Evolutionary conservation across 2,888 invertebrate species (phyloP), one percentile per base, ranked within the genome.

Genomic region (Exocentrus adspersus): DNA sequence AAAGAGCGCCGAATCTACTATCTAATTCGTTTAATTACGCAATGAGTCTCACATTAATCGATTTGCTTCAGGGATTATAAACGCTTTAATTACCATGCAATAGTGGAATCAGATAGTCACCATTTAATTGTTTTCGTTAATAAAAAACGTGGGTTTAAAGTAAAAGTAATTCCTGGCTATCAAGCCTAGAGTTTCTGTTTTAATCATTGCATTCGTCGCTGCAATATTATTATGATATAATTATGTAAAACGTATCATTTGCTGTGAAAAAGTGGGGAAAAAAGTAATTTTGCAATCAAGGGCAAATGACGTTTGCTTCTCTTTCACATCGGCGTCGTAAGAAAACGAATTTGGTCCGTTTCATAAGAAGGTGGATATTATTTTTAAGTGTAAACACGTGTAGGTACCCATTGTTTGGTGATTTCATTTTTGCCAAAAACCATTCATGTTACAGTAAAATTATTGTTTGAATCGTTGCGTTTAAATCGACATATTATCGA

Each of bases 241-340:
- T 37, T 37, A 37, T 37, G 37, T 37, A 37, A 37, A 37, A 37
- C n/a, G n/a, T 37, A 37, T 37, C 12, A 37, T 37, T 37, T 37
- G n/a, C 12, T 12, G 6, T 12, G 3, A 37, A 37, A 37, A 37
- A 12, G n/a, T 1, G 37, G 7, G 30, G 7, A 30, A 30, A 30
- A 30, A 30, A n/a, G 14, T 37, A 37, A 37, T 37, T 37, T n/a
- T 37, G 32, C 6, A 32, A 37, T 37, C 37, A 37, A 37, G 37
- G 37, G 4, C 37, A 12, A 12, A 12, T 12, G 12, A 37, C 12
- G 12, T 9, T 3, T 24, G 24, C 4, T 24, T 3, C 7, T 24
- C 24, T 24, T 24, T 24, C 24, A 7, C 7, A 24, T 24, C 7
- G 7, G n/a, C 7, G 3, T 24, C 7, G 24, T 24, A 24, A 24